Base-by-base conservation (phyloP, 1,140 invertebrate genomes). In the Planococcus citri region DNA sequence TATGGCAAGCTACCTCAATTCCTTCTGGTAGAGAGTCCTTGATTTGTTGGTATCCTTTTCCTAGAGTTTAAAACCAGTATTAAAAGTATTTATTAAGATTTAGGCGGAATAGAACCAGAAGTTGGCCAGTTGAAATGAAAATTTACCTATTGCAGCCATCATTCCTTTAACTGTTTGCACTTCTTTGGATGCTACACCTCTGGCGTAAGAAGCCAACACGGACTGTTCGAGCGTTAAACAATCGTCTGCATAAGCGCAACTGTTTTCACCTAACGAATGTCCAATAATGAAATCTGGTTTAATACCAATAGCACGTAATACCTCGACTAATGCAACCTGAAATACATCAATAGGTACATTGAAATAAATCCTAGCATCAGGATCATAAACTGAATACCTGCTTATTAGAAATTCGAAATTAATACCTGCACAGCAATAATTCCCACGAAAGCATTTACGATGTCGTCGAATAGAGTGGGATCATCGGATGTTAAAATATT, bases 371-470 rank as follows among this genome's bases (percentile, higher is more conserved):
- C 60, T 61, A 9, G n/a, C n/a, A n/a, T n/a, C n/a, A n/a, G n/a
- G n/a, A 2, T 60, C 1, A 22, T 38, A 12, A 25, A 41, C 4
- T 51, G 37, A 20, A 1, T 14, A 10, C 20, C 25, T 57, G 60
- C 1, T n/a, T 17, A 1, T 8, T n/a, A 29, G 14, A 3, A 25
- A 20, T 68, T 27, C 57, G 3, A 6, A 60, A 60, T 60, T 60
- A 21, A 6, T 76, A 87, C 86, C 80, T 90, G 90, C 68, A 91
- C 82, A 25, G 88, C 85, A 17, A 92, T 91, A 75, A 97, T 96
- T 29, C 90, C 89, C 58, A 96, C 87, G 80, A 97, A 97, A 0
- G 89, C 90, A 77, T 95, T 86, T 0, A 95, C 76, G 71, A 92
- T 87, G 75, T 92, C 88, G 69, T 94, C 85, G 77, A 88, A 92